Evolutionary conservation across 30 jellyfish, hydroid and myxozoan species (phyloP).

Genomic region (Haliclystus octoradiatus): DNA sequence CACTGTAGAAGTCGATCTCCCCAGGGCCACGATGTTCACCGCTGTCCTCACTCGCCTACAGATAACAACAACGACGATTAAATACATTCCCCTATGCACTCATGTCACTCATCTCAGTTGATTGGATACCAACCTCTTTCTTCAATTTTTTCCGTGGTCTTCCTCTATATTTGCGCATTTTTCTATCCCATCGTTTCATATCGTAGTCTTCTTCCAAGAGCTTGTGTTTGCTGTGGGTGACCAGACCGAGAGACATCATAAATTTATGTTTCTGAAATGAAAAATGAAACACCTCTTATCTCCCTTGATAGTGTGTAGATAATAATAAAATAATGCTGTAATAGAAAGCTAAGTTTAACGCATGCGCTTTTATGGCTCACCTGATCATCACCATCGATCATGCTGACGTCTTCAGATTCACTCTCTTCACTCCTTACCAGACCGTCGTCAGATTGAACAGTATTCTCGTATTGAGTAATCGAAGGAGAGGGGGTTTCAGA

Average conservation of each 20-base stretch:
- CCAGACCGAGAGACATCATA: conserved; percentile 67
- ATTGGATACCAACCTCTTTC: conserved; percentile 47
- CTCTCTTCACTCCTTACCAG: too few relatives aligned
- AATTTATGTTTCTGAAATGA: conserved; percentile 44
- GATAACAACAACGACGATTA: neutral
- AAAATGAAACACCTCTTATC: neutral
- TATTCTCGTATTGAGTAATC: too few relatives aligned
- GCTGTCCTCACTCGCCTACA: conserved; percentile 61
- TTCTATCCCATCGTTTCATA: conserved; percentile 81
- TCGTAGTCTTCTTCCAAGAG: conserved; percentile 83
- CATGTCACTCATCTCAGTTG: neutral
- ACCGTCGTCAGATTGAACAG: too few relatives aligned
- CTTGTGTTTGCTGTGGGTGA: conserved; percentile 68
- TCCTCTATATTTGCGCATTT: conserved; percentile 68
- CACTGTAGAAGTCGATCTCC: conserved; percentile 86
- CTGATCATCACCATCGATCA: too few relatives aligned
- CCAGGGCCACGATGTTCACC: conserved; percentile 57
- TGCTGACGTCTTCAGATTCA: too few relatives aligned
- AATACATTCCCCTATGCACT: neutral
- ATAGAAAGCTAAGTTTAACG: too few relatives aligned
- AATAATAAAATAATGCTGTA: too few relatives aligned
- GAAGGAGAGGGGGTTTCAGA: too few relatives aligned
- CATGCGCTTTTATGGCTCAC: too few relatives aligned
- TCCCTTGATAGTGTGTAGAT: too few relatives aligned
- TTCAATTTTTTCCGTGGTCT: conserved; percentile 62